A percentile compares a stretch with the other conserved stretches of the same genome.
These are phyloP conservation scores for Silurus meridionalis DNA, from an alignment of 2,113 vertebrate genomes.

Conservation along the genomic window DNA sequence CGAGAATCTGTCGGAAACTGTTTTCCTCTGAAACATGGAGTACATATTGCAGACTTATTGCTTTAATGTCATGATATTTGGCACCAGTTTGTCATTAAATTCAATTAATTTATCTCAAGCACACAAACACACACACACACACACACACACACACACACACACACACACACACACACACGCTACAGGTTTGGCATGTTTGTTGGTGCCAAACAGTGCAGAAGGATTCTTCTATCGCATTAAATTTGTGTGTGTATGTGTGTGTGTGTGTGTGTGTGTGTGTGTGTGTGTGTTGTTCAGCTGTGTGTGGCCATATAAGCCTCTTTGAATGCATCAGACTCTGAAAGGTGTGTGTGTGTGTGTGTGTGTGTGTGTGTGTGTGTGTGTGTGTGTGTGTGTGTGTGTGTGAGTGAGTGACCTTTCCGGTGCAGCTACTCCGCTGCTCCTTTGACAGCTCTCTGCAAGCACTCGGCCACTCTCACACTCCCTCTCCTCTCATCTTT, in stretches of 20 bases:
- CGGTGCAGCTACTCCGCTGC: constrained; percentile 28
- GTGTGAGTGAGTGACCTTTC: constrained; percentile 45
- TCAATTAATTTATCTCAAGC: not conserved
- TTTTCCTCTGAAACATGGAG: not conserved
- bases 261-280: not conserved
- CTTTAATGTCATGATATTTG: not conserved
- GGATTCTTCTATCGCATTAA: not conserved
- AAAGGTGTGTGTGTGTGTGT: not conserved
- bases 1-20: not conserved
- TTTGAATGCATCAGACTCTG: constrained; percentile 19
- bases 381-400: not conserved
- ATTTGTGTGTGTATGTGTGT: not conserved
- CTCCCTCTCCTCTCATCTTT: constrained; percentile 30
- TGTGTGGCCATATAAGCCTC: constrained; percentile 1
- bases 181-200: not conserved
- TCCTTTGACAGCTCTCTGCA: constrained; percentile 40
- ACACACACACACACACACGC: not conserved
- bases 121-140: not conserved
- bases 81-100: not conserved
- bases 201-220: not conserved
- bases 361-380: constrained; percentile 20
- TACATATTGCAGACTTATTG: no score
- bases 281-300: not conserved
- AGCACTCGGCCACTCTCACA: constrained; percentile 33
- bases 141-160: not conserved